phyloP scores from a whole-genome alignment of 2,113 vertebrate genomes.

The Chitala chitala region DNA sequence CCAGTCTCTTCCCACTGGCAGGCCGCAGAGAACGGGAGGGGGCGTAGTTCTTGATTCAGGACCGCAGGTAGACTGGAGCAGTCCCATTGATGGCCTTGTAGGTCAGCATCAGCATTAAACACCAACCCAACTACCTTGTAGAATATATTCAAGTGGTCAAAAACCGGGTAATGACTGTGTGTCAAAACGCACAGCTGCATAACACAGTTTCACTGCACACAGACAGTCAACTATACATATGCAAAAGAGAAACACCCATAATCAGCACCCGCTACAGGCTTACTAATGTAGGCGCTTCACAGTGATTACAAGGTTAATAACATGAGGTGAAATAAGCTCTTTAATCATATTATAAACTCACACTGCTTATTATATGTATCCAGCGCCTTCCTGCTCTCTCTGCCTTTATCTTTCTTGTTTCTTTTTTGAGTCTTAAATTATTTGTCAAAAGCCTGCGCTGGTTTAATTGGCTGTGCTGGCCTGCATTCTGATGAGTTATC shows the following conservation, averaged over 20 bases:
- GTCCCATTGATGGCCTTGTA: no score
- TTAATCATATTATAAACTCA: slow-evolving; percentile 22
- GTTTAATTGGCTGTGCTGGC: slow-evolving; percentile 40
- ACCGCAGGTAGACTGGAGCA: no score
- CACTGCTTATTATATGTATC: background rate
- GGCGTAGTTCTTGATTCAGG: no score
- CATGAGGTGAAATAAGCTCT: slow-evolving; percentile 10
- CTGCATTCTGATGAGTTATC: slow-evolving; percentile 47
- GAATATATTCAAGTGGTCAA: no score
- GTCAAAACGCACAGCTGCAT: background rate
- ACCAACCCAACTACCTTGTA: no score
- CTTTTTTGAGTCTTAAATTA: slow-evolving; percentile 31
- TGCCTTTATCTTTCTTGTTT: slow-evolving; percentile 14
- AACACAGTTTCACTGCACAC: background rate
- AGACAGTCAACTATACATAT: background rate
- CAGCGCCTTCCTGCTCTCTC: background rate
- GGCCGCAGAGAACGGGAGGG: no score
- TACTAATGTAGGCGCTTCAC: slow-evolving; percentile 3
- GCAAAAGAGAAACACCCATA: background rate
- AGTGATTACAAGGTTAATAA: slow-evolving; percentile 15
- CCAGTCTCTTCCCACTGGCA: no score
- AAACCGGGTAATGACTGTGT: no score
- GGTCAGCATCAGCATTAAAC: no score
- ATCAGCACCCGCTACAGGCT: background rate
- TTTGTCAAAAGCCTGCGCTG: slow-evolving; percentile 38